Percentiles rank a stretch among this genome's conserved stretches.
These are phyloP conservation scores for Metallyticus violacea DNA, from an alignment of 2,888 invertebrate species.

Conservation along the genomic window DNA sequence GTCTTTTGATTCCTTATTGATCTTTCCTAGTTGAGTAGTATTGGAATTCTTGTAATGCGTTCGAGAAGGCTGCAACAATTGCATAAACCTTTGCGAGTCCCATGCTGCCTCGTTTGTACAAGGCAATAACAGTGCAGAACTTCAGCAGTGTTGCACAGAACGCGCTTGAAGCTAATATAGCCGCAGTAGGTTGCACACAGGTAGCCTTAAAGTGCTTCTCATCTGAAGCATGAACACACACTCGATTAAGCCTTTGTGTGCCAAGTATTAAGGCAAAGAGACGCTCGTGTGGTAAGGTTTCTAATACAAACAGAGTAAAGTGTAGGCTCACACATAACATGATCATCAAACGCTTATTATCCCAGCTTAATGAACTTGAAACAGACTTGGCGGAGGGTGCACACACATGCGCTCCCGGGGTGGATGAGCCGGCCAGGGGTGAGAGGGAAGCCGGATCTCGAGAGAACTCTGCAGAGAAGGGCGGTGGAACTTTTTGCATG, in stretches of 20 bases:
- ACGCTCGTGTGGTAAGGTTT: neutral
- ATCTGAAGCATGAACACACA: neutral
- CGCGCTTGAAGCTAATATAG: neutral
- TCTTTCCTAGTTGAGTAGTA: too few relatives aligned
- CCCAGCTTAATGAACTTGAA: conserved; percentile 17
- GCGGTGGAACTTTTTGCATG: neutral
- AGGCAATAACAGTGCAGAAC: too few relatives aligned
- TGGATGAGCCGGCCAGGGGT: neutral
- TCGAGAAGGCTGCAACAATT: too few relatives aligned
- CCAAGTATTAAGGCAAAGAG: neutral
- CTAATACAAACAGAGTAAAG: neutral
- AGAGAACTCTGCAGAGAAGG: neutral
- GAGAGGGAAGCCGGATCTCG: too few relatives aligned
- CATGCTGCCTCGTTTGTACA: too few relatives aligned
- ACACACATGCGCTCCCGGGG: neutral
- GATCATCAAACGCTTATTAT: conserved; percentile 16
- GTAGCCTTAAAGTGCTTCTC: neutral
- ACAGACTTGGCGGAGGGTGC: neutral
- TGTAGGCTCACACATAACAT: neutral
- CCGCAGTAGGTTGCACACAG: neutral
- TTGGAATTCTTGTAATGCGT: too few relatives aligned
- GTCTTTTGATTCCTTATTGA: too few relatives aligned
- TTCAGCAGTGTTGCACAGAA: neutral
- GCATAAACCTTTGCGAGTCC: too few relatives aligned
- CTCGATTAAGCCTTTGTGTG: neutral